Evolutionary conservation across 1,140 invertebrate genomes (phyloP), one percentile per base, ranked within the genome.

Genomic region (Plodia interpunctella): DNA sequence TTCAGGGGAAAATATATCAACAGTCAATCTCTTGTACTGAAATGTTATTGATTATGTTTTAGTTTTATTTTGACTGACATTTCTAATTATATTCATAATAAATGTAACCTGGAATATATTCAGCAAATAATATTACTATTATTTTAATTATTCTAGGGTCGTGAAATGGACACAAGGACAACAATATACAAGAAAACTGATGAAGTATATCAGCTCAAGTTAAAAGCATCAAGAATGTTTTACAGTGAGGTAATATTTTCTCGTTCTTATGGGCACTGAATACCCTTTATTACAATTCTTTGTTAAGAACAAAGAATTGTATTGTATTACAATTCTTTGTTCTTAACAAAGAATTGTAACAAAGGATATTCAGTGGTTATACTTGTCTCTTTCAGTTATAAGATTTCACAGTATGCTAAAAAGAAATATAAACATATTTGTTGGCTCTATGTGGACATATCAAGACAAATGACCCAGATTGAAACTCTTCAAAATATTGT

Each of bases 101-200:
- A n/a, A n/a, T n/a, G n/a, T n/a, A n/a, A n/a, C n/a, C n/a, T n/a
- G n/a, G n/a, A n/a, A n/a, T n/a, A n/a, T n/a, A n/a, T n/a, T n/a
- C n/a, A n/a, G n/a, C n/a, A n/a, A n/a, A n/a, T n/a, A n/a, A n/a
- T n/a, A n/a, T n/a, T n/a, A 58, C 35, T 0, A 59, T 28, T 25
- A 30, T 9, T 10, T 59, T 59, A 50, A 55, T 52, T 55, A 21
- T 62, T 49, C 68, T 76, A 89, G 86, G 96, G 96, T 28, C 94
- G 95, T 78, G 98, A 99, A 90, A 93, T 95, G 84, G 97, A 99
- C 72, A 96, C 97, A 13, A 93, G 98, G 77, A 98, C 98, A 44
- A 98, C 98, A 49, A 97, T 99, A 76, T 99, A 97, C 90, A 99
- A 99, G 91, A 99, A 99, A 92, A 99, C 98, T 64, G 98, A 99